Percentiles rank a stretch among this genome's conserved stretches.
These are phyloP conservation scores for Mallotus villosus DNA, from an alignment of 2,797 vertebrate species.

Conservation along the genomic window DNA sequence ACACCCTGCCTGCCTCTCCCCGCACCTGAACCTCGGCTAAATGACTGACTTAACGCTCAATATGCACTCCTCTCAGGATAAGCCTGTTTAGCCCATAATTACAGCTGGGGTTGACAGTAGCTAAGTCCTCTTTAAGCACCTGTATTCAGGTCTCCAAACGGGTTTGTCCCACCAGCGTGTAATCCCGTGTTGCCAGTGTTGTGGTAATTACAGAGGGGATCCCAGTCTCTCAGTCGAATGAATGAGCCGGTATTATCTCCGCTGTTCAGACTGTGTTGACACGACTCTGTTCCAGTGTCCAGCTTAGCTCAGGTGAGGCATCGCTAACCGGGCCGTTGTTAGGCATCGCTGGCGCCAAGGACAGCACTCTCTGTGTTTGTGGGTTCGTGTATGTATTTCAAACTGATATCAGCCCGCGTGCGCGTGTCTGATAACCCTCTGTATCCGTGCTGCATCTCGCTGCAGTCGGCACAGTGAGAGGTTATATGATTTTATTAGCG, in stretches of 20 bases:
- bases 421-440: constrained; percentile 46
- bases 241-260: constrained; percentile 58
- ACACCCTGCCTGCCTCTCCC: not conserved
- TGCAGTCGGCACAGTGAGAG: constrained; percentile 14
- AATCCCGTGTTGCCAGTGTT: constrained; percentile 58
- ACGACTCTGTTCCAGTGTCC: constrained; percentile 32
- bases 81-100: constrained; percentile 77
- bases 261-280: constrained; percentile 55
- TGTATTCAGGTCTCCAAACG: constrained; percentile 50
- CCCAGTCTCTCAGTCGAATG: constrained; percentile 48
- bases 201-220: constrained; percentile 61
- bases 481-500: constrained; percentile 52
- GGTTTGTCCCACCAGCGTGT: constrained; percentile 50
- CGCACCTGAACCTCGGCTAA: too few species aligned
- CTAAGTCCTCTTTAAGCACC: constrained; percentile 59
- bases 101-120: constrained; percentile 61
- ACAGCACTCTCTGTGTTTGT: constrained; percentile 41
- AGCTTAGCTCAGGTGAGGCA: constrained; percentile 51
- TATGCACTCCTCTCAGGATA: constrained; percentile 60
- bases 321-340: constrained; percentile 54
- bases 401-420: constrained; percentile 8
- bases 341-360: constrained; percentile 40
- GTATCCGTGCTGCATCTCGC: constrained; percentile 20
- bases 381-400: not conserved
- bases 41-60: constrained; percentile 52